Conservation (phyloP, 2,888 invertebrate species). For the Xestia c-nigrum region DNA sequence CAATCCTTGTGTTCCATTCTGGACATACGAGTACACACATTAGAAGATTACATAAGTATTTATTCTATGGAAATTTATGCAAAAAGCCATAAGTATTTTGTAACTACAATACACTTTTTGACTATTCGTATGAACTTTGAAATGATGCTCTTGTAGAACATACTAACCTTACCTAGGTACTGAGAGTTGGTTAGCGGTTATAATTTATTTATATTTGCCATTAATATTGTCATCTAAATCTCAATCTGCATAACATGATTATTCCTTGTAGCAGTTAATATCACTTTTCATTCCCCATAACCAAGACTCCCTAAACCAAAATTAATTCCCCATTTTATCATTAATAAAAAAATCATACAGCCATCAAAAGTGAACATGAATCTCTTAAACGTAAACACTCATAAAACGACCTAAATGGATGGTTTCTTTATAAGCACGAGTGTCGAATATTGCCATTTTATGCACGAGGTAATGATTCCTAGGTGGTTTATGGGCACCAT, state of each 20-base stretch:
- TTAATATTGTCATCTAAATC: background rate
- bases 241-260: background rate
- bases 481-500: conserved; percentile 68
- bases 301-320: conserved; percentile 17
- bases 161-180: too few species aligned
- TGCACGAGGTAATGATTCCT: conserved; percentile 71
- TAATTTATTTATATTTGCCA: background rate
- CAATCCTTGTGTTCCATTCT: background rate
- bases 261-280: background rate
- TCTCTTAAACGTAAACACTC: conserved; percentile 68
- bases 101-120: background rate
- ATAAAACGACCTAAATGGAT: conserved; percentile 69
- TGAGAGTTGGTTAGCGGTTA: background rate
- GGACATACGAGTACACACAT: too few species aligned
- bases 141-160: background rate
- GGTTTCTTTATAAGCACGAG: conserved; percentile 74
- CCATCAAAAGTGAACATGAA: conserved; percentile 71
- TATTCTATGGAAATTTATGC: background rate
- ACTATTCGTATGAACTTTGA: background rate
- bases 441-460: conserved; percentile 73
- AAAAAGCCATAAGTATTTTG: background rate
- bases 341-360: conserved; percentile 65
- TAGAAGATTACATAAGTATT: background rate
- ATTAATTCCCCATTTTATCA: conserved; percentile 58
- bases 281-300: conserved; percentile 19